Conservation (phyloP, 2,797 vertebrate genomes). For the Bradypodion ventrale region DNA sequence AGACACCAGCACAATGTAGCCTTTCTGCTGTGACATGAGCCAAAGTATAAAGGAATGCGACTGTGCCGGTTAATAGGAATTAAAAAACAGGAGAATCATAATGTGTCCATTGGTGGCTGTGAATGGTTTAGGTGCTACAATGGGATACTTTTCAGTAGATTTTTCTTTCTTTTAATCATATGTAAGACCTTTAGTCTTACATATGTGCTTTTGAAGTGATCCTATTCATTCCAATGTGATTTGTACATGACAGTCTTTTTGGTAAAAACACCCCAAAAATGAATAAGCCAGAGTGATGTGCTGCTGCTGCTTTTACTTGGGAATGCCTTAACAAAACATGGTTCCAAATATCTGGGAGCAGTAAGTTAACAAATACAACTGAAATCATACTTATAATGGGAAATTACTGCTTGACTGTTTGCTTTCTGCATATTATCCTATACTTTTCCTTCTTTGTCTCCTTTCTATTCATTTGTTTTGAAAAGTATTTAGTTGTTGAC, state of each 20-base stretch:
- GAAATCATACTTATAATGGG: neutral
- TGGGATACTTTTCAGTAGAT: constrained; percentile 42
- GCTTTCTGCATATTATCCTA: neutral
- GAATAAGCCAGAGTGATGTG: neutral
- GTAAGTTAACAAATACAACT: neutral
- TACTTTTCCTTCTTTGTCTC: neutral
- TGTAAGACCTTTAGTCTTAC: neutral
- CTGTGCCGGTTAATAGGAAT: constrained; percentile 68
- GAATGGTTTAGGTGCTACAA: constrained; percentile 59
- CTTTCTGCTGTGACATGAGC: constrained; percentile 76
- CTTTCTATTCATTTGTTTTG: neutral
- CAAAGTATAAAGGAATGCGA: constrained; percentile 74
- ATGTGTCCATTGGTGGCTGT: constrained; percentile 52
- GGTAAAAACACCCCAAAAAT: neutral
- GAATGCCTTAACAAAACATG: constrained; percentile 1
- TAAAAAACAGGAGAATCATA: constrained; percentile 72
- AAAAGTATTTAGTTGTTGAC: neutral
- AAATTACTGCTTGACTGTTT: no score
- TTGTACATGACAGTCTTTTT: neutral
- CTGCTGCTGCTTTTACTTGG: neutral
- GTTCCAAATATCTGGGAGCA: neutral
- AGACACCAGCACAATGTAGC: constrained; percentile 78
- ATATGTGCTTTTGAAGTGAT: neutral
- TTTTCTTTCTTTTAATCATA: neutral
- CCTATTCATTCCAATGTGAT: neutral